Conservation (phyloP, 2,797 vertebrate genomes). For the Sciaenops ocellatus region DNA sequence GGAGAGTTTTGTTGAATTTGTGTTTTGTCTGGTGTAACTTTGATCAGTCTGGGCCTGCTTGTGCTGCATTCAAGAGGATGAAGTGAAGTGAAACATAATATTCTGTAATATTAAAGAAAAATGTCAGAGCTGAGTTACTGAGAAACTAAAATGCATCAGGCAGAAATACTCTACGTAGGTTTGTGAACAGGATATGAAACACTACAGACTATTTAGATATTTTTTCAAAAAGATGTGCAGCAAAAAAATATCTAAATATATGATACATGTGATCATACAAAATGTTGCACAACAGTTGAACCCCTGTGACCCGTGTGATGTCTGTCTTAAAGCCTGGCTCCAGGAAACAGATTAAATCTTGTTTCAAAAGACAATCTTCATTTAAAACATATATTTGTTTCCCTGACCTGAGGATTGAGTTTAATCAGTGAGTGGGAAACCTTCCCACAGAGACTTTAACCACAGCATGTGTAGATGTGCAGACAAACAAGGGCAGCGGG, state of each 20-base stretch:
- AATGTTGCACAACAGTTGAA: slow-evolving; percentile 6
- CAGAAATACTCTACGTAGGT: background rate
- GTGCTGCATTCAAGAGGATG: background rate
- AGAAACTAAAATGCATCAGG: background rate
- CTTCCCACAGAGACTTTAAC: slow-evolving; percentile 51
- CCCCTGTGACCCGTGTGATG: slow-evolving; percentile 13
- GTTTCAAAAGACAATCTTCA: slow-evolving; percentile 12
- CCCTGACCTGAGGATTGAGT: slow-evolving; percentile 29
- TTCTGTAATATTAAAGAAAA: background rate
- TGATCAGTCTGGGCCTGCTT: background rate
- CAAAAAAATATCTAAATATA: background rate
- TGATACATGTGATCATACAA: background rate
- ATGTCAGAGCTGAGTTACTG: too few relatives aligned
- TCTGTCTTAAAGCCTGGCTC: slow-evolving; percentile 2
- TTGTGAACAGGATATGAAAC: background rate
- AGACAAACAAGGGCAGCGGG: slow-evolving; percentile 69
- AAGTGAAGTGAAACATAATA: background rate
- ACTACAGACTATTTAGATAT: background rate
- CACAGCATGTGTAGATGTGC: slow-evolving; percentile 36
- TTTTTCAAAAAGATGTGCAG: background rate
- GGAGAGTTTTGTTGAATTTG: background rate
- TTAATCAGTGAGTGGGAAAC: slow-evolving; percentile 64
- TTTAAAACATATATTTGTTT: slow-evolving; percentile 16
- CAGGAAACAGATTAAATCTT: slow-evolving; percentile 12
- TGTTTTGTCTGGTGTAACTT: slow-evolving; percentile 8